A percentile compares a stretch with the other conserved stretches of the same genome.
phyloP scores from a whole-genome alignment of 2,113 vertebrate species.

The Cettia cetti region DNA sequence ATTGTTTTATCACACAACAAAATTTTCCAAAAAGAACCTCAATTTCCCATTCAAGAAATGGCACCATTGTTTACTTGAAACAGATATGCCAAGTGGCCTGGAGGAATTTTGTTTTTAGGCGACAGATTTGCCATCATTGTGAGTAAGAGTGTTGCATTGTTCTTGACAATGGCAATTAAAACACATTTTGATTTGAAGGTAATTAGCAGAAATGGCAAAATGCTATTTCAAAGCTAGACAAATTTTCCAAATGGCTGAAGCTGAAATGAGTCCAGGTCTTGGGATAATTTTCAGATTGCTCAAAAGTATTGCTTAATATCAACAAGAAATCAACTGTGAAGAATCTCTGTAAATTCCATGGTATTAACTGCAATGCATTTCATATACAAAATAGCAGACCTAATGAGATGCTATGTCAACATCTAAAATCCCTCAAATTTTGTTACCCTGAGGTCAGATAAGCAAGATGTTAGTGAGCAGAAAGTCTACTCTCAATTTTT shows the following conservation, averaged over 20 bases:
- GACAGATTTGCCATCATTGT: neutral
- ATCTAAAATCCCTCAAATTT: neutral
- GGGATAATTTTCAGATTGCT: neutral
- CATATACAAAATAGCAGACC: neutral
- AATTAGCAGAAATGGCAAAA: slow-evolving; percentile 7
- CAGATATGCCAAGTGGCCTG: neutral
- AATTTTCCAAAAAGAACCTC: neutral
- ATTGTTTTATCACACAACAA: slow-evolving; percentile 9
- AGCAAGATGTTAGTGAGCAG: neutral
- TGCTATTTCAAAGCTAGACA: neutral
- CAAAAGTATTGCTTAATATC: neutral
- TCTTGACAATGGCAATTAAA: neutral
- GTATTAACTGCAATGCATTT: neutral
- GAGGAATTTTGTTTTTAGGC: neutral
- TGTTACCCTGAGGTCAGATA: neutral
- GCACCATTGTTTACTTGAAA: slow-evolving; percentile 28
- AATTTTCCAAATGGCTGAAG: neutral
- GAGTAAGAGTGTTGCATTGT: neutral
- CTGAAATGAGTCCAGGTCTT: neutral
- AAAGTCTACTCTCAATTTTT: neutral
- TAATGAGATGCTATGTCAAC: neutral
- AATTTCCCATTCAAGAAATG: slow-evolving; percentile 23
- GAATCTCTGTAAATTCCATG: neutral
- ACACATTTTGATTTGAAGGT: neutral
- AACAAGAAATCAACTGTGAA: neutral